These are phyloP conservation scores for Hoplostethus mediterraneus DNA, from an alignment of 2,797 vertebrate genomes.

Conservation along the genomic window DNA sequence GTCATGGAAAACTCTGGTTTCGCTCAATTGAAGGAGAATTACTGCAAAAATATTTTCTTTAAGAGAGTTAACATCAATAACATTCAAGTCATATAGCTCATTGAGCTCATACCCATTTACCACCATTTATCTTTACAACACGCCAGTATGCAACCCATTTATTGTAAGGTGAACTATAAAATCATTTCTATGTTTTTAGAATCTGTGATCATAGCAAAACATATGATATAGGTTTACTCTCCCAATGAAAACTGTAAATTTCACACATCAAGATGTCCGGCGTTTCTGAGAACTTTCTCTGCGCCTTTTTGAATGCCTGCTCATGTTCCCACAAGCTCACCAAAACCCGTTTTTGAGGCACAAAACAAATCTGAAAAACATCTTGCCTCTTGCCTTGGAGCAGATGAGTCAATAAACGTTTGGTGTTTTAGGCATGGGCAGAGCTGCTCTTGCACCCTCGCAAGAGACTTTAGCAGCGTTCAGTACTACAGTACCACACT, in stretches of 20 bases:
- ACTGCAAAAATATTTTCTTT: conserved; percentile 77
- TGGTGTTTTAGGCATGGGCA: conserved; percentile 3
- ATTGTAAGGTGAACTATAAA: conserved; percentile 60
- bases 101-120: conserved; percentile 68
- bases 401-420: conserved; percentile 40
- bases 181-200: conserved; percentile 44
- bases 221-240: background rate
- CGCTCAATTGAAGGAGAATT: conserved; percentile 70
- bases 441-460: conserved; percentile 38
- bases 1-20: conserved; percentile 71
- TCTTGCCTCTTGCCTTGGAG: conserved; percentile 13
- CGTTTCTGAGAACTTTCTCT: background rate
- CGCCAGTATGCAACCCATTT: conserved; percentile 54
- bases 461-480: conserved; percentile 22
- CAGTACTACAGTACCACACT: conserved; percentile 51
- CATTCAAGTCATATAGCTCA: conserved; percentile 67
- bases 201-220: conserved; percentile 31
- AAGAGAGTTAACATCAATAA: conserved; percentile 72
- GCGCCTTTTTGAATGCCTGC: background rate
- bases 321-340: background rate
- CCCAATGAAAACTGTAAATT: background rate
- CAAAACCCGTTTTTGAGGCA: background rate
- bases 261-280: background rate
- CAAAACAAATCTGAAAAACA: conserved; percentile 13
- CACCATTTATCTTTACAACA: conserved; percentile 69